Percentiles rank a stretch among this genome's conserved stretches.
Conservation (phyloP, 2,113 vertebrate species). For the Scolopax mira region DNA sequence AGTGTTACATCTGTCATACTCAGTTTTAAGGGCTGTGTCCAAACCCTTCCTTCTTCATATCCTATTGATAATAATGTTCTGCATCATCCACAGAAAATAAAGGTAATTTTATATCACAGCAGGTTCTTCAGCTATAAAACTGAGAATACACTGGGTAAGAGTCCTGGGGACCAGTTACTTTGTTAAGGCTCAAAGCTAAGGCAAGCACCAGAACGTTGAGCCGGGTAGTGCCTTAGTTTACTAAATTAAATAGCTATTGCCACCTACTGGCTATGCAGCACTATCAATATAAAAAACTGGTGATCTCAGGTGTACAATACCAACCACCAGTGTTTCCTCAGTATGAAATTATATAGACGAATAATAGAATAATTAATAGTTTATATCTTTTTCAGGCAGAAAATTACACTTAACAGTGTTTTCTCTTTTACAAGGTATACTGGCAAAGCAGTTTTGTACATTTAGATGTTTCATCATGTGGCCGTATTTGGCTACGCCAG, state of each 20-base stretch:
- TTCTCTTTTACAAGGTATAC: not conserved
- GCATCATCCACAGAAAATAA: not conserved
- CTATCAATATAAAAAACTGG: not conserved
- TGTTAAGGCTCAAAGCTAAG: not conserved
- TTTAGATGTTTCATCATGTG: not conserved
- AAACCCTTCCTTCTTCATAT: not conserved
- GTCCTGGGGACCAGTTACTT: not conserved
- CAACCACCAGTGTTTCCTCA: not conserved
- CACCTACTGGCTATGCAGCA: constrained; percentile 27
- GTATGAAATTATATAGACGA: not conserved
- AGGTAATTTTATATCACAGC: not conserved
- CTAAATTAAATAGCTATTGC: constrained; percentile 41
- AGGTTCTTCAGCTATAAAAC: not conserved
- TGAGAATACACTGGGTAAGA: not conserved
- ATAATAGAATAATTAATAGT: not conserved
- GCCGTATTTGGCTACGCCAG: not conserved
- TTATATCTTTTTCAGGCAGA: not conserved
- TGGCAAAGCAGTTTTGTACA: not conserved
- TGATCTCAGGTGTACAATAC: not conserved
- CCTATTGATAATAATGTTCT: not conserved
- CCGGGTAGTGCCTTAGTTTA: not conserved
- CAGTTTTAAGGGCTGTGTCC: not conserved
- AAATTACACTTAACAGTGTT: not conserved
- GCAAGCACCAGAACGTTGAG: not conserved
- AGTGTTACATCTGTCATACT: not conserved